phyloP scores from a whole-genome alignment of 2,888 invertebrate genomes.

The Drosophila tripunctata region DNA sequence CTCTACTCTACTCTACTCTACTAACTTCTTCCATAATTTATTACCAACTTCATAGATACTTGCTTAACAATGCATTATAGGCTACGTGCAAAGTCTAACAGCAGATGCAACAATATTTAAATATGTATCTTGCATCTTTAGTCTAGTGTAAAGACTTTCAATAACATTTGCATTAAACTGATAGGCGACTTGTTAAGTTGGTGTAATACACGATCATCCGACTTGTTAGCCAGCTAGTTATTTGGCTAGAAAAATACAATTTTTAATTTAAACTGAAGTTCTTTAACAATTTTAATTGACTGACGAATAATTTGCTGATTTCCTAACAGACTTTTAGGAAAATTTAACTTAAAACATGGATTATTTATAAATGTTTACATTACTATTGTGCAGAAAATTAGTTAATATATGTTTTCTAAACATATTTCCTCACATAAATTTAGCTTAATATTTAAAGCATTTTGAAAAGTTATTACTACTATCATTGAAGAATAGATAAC shows the following conservation, averaged over 20 bases:
- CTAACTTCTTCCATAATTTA: slow-evolving; percentile 35
- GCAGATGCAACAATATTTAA: slow-evolving; percentile 10
- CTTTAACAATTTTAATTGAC: no score
- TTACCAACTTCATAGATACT: slow-evolving; percentile 21
- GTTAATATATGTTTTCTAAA: no score
- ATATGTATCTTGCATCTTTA: slow-evolving; percentile 1
- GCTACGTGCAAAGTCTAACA: slow-evolving; percentile 11
- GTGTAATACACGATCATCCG: not conserved
- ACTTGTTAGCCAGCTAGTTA: not conserved
- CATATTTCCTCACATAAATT: no score
- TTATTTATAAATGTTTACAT: no score
- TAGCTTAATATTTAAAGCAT: no score
- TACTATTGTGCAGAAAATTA: no score
- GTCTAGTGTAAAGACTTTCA: not conserved
- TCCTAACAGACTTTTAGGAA: no score
- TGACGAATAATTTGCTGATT: no score
- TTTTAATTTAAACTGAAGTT: no score
- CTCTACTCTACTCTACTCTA: slow-evolving; percentile 19
- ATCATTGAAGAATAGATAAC: no score
- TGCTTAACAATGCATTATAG: slow-evolving; percentile 12
- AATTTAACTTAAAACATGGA: no score
- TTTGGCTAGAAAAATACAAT: not conserved
- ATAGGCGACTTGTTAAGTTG: slow-evolving; percentile 1
- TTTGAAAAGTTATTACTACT: no score
- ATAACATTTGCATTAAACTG: slow-evolving; percentile 7